Base-by-base conservation (phyloP, 2,888 invertebrate genomes). In the Notocelia uddmanniana region DNA sequence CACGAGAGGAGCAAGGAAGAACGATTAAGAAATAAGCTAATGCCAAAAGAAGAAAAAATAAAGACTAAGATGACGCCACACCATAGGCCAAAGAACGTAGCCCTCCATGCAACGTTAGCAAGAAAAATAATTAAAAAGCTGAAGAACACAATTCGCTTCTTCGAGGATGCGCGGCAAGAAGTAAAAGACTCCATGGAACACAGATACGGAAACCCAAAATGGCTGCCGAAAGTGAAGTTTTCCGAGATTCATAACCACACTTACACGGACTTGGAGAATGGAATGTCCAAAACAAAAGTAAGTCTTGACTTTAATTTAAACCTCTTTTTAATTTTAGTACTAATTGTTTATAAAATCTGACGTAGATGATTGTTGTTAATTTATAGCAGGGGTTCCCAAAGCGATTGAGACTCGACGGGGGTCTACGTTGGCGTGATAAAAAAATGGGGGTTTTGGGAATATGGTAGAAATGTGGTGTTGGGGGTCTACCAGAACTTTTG, bases 141-240 rank as follows among this genome's bases (percentile, higher is more conserved):
- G 69, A 88, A 86, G 68, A 89, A 91, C 74, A 90, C 89, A 1
- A 83, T 86, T 73, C 80, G 89, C 59, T 88, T 84, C 76, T 92
- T 92, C 75, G 87, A 85, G 58, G 87, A 89, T 19, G 86, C 89
- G 64, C 78, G 85, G 69, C 83, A 79, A 75, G 80, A 85, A 21
- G 78, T 92, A 21, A 90, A 86, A 68, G 90, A 91, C 71, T 87
- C 88, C 15, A 84, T 81, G 55, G 88, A 88, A 68, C 89, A 90
- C 77, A 84, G 89, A 68, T 87, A 89, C 59, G 91, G 92, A 9
- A 92, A 89, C 87, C 89, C 92, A 1, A 80, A 74, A 63, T 93
- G 93, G 93, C 76, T 93, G 73, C 93, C 93, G 11, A 84, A 89
- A 21, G 90, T 90, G 68, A 93, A 90, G 79, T 93, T 93, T 74